Evolutionary conservation across 2,113 vertebrate species (phyloP).

Genomic region (Marmota flaviventris): DNA sequence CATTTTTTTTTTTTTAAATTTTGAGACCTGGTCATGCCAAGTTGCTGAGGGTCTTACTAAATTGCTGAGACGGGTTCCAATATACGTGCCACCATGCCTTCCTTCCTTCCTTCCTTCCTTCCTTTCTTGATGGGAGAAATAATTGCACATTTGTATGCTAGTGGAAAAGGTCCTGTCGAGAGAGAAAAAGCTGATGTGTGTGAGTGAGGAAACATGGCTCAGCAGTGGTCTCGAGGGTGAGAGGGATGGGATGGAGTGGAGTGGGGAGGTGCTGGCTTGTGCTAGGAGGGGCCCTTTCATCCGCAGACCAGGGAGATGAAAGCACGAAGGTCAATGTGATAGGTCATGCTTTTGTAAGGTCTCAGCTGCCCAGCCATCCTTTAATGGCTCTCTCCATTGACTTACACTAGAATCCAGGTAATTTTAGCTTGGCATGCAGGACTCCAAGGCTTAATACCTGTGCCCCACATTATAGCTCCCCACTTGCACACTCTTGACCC

Average conservation of each 20-base stretch:
- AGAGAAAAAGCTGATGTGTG: background rate
- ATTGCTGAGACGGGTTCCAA: too few relatives aligned
- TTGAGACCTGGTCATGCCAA: too few relatives aligned
- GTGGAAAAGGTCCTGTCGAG: background rate
- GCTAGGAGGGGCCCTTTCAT: background rate
- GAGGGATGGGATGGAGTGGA: background rate
- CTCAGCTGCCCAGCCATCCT: background rate
- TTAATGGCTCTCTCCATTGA: background rate
- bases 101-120: too few relatives aligned
- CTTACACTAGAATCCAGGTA: background rate
- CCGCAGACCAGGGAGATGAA: background rate
- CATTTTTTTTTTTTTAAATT: too few relatives aligned
- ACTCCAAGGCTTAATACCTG: background rate
- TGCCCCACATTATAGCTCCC: background rate
- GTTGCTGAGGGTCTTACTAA: too few relatives aligned
- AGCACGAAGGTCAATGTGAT: background rate
- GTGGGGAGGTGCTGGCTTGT: background rate
- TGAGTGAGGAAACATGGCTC: background rate
- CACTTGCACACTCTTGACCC: background rate
- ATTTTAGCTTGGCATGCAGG: background rate
- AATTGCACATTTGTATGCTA: background rate
- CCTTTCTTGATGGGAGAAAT: background rate
- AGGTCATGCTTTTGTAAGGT: background rate
- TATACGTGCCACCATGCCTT: too few relatives aligned
- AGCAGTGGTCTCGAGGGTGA: too few relatives aligned